phyloP scores from a whole-genome alignment of 2,888 invertebrate genomes.

The Gasteruption jaculator region DNA sequence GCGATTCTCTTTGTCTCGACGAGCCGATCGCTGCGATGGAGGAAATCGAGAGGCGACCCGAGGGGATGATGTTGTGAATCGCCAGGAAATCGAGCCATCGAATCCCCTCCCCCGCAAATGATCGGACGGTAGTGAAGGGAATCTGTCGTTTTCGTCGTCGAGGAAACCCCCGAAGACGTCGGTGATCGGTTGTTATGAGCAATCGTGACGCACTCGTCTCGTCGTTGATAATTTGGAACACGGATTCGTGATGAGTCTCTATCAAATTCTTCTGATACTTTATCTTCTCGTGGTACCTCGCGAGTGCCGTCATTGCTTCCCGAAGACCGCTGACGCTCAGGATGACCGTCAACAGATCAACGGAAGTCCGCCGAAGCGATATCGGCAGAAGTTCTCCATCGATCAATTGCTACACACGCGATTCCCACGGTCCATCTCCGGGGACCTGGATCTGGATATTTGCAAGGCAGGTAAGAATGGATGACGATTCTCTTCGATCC shows the following conservation, averaged over 20 bases:
- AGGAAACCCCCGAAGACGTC: not conserved
- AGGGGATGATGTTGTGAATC: no score
- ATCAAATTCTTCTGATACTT: conserved; percentile 25
- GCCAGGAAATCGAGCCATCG: no score
- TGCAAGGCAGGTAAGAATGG: conserved; percentile 85
- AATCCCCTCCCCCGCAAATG: not conserved
- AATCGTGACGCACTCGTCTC: conserved; percentile 3
- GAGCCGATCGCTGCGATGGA: conserved; percentile 7
- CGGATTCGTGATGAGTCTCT: conserved; percentile 31
- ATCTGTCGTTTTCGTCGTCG: not conserved
- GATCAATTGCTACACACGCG: conserved; percentile 63
- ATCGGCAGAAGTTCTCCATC: conserved; percentile 57
- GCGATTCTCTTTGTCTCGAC: conserved; percentile 13
- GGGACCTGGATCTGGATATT: conserved; percentile 77
- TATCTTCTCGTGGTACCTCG: conserved; percentile 23
- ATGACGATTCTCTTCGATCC: no score
- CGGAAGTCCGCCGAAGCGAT: conserved; percentile 10
- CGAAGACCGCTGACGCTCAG: conserved; percentile 14
- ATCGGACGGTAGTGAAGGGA: no score
- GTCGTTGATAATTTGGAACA: conserved; percentile 7
- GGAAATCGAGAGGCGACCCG: no score
- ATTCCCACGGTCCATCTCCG: conserved; percentile 67
- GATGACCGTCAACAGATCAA: conserved; percentile 5
- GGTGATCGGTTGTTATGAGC: conserved; percentile 6
- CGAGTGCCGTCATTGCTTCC: conserved; percentile 23